Conservation (phyloP, 2,113 vertebrate genomes). For the Morone saxatilis region DNA sequence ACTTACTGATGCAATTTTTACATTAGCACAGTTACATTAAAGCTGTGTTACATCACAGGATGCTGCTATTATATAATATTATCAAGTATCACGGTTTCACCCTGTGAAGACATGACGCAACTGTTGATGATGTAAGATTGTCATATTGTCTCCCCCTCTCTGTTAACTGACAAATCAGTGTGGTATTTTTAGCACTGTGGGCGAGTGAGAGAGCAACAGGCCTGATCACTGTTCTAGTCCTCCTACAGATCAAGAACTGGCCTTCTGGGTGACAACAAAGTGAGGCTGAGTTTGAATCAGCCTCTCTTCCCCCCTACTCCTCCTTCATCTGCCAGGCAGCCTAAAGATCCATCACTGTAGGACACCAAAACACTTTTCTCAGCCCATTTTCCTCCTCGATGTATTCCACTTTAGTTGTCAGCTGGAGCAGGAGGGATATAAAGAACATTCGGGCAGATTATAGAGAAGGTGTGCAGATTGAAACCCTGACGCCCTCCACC, state of each 20-base stretch:
- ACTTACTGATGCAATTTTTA: not conserved
- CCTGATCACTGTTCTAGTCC: slow-evolving; percentile 47
- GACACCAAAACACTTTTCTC: slow-evolving; percentile 62
- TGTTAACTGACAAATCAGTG: slow-evolving; percentile 65
- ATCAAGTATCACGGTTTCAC: not conserved
- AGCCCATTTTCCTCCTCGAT: slow-evolving; percentile 60
- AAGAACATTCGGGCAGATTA: slow-evolving; percentile 73
- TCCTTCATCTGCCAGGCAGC: slow-evolving; percentile 34
- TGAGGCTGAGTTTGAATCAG: slow-evolving; percentile 46
- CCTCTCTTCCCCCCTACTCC: slow-evolving; percentile 19
- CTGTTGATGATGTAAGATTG: slow-evolving; percentile 34
- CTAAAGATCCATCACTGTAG: slow-evolving; percentile 55
- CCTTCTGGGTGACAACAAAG: slow-evolving; percentile 50
- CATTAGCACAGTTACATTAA: not conserved
- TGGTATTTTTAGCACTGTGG: slow-evolving; percentile 65
- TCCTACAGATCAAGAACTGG: slow-evolving; percentile 49
- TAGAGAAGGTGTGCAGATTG: slow-evolving; percentile 66
- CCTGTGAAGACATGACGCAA: slow-evolving; percentile 10
- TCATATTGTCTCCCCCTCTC: slow-evolving; percentile 24
- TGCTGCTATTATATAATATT: slow-evolving; percentile 23
- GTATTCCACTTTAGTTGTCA: slow-evolving; percentile 79
- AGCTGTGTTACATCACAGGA: not conserved
- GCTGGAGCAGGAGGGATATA: slow-evolving; percentile 51
- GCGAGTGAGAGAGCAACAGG: slow-evolving; percentile 58
- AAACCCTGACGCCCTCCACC: slow-evolving; percentile 43